Base-by-base conservation (phyloP, 2,888 invertebrate genomes). In the Doris montereyensis region DNA sequence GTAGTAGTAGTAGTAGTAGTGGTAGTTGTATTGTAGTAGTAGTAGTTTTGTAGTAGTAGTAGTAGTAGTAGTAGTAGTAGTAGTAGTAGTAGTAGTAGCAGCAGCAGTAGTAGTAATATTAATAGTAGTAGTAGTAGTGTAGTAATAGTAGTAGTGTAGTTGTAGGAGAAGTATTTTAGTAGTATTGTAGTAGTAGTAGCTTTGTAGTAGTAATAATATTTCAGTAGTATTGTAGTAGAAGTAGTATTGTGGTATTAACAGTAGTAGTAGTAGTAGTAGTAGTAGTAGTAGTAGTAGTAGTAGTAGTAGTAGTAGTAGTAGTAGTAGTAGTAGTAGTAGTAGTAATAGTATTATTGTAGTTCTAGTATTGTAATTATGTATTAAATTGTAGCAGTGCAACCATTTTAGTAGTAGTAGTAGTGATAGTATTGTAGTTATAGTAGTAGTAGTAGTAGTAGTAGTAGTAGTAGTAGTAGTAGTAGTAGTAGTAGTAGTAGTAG, bases 251-350 rank as follows among this genome's bases (percentile, higher is more conserved):
- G 34, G 28, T 26, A 74, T 13, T 28, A 58, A 34, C 26, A 74
- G 74, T 74, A 74, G 74, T 74, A 74, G 41, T 74, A 74, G 74
- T 58, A 74, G 58, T 58, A 58, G 60, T 74, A 74, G 74, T 74
- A 74, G 58, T 74, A 74, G 58, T 74, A 74, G 58, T 30, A 30
- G 71, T 35, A 71, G 71, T 71, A 71, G 71, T 71, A 71, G 71
- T 71, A 71, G 71, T 35, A 71, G 71, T 71, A 41, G 71, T 35
- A 71, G 41, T 71, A 71, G 71, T 71, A 71, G 71, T 71, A 71
- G 41, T 71, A 71, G 71, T 71, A 71, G 71, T 71, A 71, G 71
- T 35, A 71, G 71, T 24, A 71, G 71, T 35, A 71, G 71, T 35
- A 71, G 71, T 71, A 35, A 41, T 35, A 71, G 71, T 71, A 71